Evolutionary conservation across 2,888 invertebrate genomes (phyloP).

Genomic region (Drosophila prolongata): DNA sequence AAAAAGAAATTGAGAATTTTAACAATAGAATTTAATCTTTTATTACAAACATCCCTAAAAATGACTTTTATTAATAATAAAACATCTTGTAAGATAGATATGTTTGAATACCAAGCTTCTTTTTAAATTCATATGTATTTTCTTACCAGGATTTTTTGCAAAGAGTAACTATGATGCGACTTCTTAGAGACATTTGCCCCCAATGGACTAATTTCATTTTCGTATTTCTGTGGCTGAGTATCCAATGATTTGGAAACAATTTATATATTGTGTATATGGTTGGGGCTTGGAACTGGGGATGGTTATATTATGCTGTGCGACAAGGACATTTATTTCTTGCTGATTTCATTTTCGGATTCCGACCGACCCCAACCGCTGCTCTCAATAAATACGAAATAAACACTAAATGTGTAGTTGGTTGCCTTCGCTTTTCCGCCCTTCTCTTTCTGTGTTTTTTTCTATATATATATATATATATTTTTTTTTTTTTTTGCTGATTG

Average conservation of each 20-base stretch:
- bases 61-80: too few species aligned
- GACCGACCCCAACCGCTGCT: constrained; percentile 33
- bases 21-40: too few species aligned
- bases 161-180: constrained; percentile 23
- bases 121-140: too few species aligned
- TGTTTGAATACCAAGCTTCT: too few species aligned
- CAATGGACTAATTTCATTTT: constrained; percentile 73
- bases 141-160: background rate
- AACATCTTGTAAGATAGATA: too few species aligned
- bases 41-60: too few species aligned
- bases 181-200: background rate
- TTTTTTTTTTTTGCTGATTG: constrained; percentile 67
- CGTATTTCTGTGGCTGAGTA: constrained; percentile 72
- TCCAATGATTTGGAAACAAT: constrained; percentile 78
- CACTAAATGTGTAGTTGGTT: constrained; percentile 74
- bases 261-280: constrained; percentile 58
- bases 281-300: constrained; percentile 1
- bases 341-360: constrained; percentile 67
- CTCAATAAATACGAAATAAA: constrained; percentile 79
- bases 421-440: constrained; percentile 16
- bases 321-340: constrained; percentile 78
- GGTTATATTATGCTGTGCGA: constrained; percentile 60
- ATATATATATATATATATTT: constrained; percentile 2
- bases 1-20: background rate
- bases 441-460: background rate